Evolutionary conservation across 2,113 vertebrate species (phyloP).

Genomic region (Nanger granti): DNA sequence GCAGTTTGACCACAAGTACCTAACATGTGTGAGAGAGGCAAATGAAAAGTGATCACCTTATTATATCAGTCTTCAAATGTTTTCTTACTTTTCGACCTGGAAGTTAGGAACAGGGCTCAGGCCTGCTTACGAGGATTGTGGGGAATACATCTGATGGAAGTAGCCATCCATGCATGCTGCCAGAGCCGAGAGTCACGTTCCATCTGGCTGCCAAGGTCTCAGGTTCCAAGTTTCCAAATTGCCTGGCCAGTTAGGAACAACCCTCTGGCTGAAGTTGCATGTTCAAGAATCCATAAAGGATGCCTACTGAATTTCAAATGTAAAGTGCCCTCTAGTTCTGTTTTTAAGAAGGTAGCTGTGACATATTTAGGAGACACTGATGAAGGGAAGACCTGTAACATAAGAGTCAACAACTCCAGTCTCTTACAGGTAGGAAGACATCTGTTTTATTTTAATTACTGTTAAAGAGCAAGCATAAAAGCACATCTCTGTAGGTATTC

Average conservation of each 20-base stretch:
- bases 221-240: not conserved
- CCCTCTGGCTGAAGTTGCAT: not conserved
- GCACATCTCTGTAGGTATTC: not conserved
- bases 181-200: not conserved
- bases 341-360: not conserved
- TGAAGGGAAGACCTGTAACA: not conserved
- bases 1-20: not conserved
- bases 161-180: not conserved
- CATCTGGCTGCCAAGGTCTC: not conserved
- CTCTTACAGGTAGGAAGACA: not conserved
- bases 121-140: rapidly evolving
- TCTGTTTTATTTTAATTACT: not conserved
- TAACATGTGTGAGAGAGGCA: not conserved
- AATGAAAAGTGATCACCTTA: not conserved
- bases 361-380: not conserved
- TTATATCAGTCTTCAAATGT: not conserved
- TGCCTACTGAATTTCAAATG: not conserved
- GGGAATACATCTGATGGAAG: not conserved
- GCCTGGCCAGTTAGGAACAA: not conserved
- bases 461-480: not conserved
- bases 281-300: not conserved
- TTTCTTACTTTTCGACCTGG: not conserved
- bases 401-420: not conserved
- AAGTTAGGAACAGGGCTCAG: not conserved
- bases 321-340: not conserved